Evolutionary conservation across 2,113 vertebrate genomes (phyloP).

Genomic region (Nothocercus nigrocapillus): DNA sequence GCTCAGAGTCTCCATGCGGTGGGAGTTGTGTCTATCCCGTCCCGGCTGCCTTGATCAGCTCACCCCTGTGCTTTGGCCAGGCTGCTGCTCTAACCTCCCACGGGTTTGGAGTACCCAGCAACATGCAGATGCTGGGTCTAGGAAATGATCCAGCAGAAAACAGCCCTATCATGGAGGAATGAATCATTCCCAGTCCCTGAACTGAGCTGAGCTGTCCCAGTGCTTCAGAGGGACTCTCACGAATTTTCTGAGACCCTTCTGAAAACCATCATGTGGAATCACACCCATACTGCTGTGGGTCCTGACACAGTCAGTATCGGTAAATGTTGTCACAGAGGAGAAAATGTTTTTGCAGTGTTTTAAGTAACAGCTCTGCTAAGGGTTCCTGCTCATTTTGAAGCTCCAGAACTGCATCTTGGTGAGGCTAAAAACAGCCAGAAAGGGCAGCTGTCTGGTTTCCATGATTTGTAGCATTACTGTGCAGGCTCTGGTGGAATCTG

Average conservation of each 20-base stretch:
- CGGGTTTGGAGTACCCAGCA: conserved; percentile 1
- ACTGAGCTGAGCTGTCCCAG: accelerated
- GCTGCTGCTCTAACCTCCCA: conserved; percentile 55
- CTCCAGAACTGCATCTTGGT: not conserved
- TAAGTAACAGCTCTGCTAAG: not conserved
- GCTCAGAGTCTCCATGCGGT: not conserved
- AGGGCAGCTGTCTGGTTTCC: not conserved
- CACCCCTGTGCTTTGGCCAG: conserved; percentile 16
- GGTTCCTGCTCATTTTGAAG: not conserved
- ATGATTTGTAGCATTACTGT: not conserved
- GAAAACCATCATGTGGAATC: not conserved
- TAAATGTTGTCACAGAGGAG: not conserved
- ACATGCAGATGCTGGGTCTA: not conserved
- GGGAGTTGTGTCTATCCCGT: conserved; percentile 40
- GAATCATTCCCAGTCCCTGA: not conserved
- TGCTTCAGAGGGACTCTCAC: not conserved
- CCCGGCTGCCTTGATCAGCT: not conserved
- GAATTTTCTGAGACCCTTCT: not conserved
- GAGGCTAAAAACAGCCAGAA: not conserved
- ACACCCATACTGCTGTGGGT: not conserved
- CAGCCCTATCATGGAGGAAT: not conserved
- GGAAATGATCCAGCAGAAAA: not conserved
- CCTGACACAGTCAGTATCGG: not conserved
- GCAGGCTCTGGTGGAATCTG: not conserved
- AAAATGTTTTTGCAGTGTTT: not conserved